Conservation (phyloP, 92 coral and sea anemone genomes). For the Umimayanthus kanabou region DNA sequence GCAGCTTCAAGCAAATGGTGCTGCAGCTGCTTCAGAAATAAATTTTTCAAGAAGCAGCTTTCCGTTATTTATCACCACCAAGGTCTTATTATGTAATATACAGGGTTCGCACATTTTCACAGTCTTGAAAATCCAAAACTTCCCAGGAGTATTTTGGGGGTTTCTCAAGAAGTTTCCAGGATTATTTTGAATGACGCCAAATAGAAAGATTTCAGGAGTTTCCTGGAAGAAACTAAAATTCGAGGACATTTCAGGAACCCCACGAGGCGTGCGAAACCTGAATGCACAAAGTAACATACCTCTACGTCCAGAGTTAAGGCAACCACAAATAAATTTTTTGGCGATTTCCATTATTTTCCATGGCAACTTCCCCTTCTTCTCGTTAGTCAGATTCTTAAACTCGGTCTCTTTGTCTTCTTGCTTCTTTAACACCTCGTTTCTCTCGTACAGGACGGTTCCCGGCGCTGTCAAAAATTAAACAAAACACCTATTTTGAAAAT, state of each 20-base stretch:
- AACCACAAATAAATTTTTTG: not conserved
- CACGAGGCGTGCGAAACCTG: not conserved
- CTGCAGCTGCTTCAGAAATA: too few relatives aligned
- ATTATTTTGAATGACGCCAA: too few relatives aligned
- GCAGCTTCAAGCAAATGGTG: too few relatives aligned
- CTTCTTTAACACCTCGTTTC: not conserved
- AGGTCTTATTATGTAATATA: too few relatives aligned
- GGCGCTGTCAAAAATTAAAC: not conserved
- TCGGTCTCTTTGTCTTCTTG: not conserved
- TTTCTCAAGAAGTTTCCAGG: too few relatives aligned
- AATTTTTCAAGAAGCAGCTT: too few relatives aligned
- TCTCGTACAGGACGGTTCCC: not conserved
- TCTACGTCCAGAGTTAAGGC: not conserved
- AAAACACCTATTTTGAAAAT: not conserved
- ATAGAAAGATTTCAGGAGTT: too few relatives aligned
- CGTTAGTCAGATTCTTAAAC: not conserved
- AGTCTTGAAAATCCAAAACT: too few relatives aligned
- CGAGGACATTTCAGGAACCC: not conserved
- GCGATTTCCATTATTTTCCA: constrained; percentile 7
- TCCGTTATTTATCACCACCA: too few relatives aligned
- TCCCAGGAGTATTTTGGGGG: too few relatives aligned
- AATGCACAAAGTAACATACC: not conserved
- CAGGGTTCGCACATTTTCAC: too few relatives aligned
- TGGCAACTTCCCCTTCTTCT: not conserved
- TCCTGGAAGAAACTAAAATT: too few relatives aligned